Percentiles rank a stretch among this genome's conserved stretches.
phyloP scores from a whole-genome alignment of 2,888 invertebrate species.

The Miltochrista miniata region DNA sequence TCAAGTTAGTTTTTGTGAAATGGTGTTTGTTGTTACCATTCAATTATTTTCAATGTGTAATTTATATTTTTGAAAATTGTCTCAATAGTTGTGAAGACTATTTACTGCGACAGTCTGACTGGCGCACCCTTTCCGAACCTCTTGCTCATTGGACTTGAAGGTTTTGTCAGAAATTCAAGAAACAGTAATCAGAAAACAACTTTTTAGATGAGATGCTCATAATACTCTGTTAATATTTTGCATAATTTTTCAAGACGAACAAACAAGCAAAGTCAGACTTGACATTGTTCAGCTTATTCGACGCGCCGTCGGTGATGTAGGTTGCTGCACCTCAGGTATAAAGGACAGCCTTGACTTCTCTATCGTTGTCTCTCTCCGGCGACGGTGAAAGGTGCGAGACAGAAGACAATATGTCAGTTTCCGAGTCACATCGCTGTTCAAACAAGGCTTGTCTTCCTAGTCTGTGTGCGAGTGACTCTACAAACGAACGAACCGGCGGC shows the following conservation, averaged over 20 bases:
- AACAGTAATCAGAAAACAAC: no score
- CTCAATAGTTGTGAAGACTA: no score
- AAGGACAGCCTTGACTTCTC: constrained; percentile 34
- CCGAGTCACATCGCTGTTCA: constrained; percentile 70
- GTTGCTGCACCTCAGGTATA: constrained; percentile 78
- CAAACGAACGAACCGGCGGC: constrained; percentile 68
- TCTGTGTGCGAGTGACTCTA: constrained; percentile 72
- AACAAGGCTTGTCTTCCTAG: constrained; percentile 80
- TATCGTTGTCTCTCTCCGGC: constrained; percentile 51
- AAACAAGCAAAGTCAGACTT: constrained; percentile 63
- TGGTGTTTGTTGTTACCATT: no score
- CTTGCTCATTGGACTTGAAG: no score
- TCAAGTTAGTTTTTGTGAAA: not conserved
- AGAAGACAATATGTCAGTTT: constrained; percentile 52
- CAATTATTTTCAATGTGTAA: no score
- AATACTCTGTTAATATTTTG: constrained; percentile 45
- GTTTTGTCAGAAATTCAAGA: no score
- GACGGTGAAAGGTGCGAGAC: constrained; percentile 1
- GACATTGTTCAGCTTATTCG: constrained; percentile 69
- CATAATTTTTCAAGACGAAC: constrained; percentile 60
- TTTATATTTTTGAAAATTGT: no score
- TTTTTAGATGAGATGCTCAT: no score
- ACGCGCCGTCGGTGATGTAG: constrained; percentile 70
- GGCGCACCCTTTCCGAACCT: no score
- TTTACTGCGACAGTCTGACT: no score